Base-by-base conservation (phyloP, 2,888 invertebrate genomes). In the Xestia c-nigrum region DNA sequence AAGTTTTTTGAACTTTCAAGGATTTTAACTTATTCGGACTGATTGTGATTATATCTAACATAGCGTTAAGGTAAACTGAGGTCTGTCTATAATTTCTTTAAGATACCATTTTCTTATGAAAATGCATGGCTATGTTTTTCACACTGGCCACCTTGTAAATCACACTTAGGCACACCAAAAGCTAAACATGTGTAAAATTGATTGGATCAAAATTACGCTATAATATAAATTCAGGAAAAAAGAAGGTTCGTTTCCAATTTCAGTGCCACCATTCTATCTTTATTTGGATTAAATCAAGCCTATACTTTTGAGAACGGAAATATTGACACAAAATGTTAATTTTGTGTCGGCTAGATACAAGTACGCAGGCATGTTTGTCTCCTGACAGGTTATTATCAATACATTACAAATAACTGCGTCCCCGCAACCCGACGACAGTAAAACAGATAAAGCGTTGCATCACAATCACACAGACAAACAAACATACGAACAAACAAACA, bases 371-470 rank as follows among this genome's bases (percentile, higher is more conserved):
- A 31, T 40, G 76, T 66, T 76, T 70, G 74, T 77, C 14, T 50
- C 12, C 7, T 76, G 77, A 81, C 82, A 78, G 76, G 59, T 83
- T 66, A 81, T 63, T 82, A 82, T 76, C 76, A 82, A 74, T 84
- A 80, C 10, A 80, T 84, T 76, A 77, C 72, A 66, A 78, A 65
- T 77, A 80, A 82, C 72, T 75, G 71, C n/a, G 52, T 72, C 65
- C 63, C 21, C 64, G 10, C 81, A 72, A 67, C 75, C 72, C 57
- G 66, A 24, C n/a, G 64, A 84, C 72, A 70, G 59, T 78, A 74
- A 75, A 73, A 52, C 38, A 65, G 81, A 87, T 86, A 87, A 78
- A 80, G 40, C 72, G 43, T 81, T 83, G 73, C 78, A 82, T 69
- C 71, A 76, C 70, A 38, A 65, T 57, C 52, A 65, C n/a, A 57